These are phyloP conservation scores for Verasper variegatus DNA, from an alignment of 2,113 vertebrate genomes.

Conservation along the genomic window DNA sequence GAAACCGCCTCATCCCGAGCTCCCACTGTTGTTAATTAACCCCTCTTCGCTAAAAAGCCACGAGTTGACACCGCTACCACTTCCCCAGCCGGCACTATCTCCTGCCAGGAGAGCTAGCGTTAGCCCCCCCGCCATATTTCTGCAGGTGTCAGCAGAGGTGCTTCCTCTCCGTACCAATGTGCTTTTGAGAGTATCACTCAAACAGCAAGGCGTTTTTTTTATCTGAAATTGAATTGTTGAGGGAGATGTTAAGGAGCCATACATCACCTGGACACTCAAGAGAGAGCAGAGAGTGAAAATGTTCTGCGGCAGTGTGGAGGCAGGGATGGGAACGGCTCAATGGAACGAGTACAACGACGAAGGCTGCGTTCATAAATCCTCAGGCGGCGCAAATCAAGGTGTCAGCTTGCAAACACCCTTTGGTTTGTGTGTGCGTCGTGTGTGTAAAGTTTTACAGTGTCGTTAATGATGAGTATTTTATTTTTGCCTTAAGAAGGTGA, in stretches of 20 bases:
- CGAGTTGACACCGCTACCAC: conserved; percentile 7
- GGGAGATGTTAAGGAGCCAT: conserved; percentile 76
- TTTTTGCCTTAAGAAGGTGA: conserved; percentile 64
- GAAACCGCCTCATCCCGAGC: conserved; percentile 56
- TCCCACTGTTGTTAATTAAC: conserved; percentile 74
- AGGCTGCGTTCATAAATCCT: conserved; percentile 71
- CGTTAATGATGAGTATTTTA: conserved; percentile 53
- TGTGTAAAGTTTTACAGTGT: conserved; percentile 44
- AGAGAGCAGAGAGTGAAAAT: conserved; percentile 39
- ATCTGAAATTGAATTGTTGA: conserved; percentile 82
- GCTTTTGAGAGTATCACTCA: conserved; percentile 64
- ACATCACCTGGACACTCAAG: conserved; percentile 72
- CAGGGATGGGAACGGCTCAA: conserved; percentile 43
- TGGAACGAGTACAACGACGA: conserved; percentile 46
- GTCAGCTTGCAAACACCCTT: conserved; percentile 70
- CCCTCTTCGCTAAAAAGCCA: conserved; percentile 58
- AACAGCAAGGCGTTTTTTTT: conserved; percentile 64
- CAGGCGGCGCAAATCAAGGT: conserved; percentile 68
- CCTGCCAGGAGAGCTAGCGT: conserved; percentile 19
- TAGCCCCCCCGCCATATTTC: conserved; percentile 59
- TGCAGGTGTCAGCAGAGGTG: conserved; percentile 73
- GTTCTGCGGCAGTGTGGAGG: conserved; percentile 50
- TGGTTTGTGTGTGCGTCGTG: conserved; percentile 39
- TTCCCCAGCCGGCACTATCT: conserved; percentile 45
- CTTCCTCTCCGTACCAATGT: conserved; percentile 50